Evolutionary conservation across 2,888 invertebrate species (phyloP).

Genomic region (Tiliacea aurago): DNA sequence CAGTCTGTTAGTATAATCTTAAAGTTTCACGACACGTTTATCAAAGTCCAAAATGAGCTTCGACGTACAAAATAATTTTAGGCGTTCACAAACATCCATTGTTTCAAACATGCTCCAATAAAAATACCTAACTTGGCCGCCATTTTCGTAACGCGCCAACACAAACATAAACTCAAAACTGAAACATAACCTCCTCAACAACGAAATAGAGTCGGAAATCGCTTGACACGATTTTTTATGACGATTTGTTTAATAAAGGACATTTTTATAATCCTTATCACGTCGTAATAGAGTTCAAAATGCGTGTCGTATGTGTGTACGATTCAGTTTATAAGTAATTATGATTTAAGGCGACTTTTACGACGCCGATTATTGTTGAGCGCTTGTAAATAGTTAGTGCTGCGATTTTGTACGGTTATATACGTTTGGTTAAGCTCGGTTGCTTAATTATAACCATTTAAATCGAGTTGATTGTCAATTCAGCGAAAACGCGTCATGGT

Average conservation of each 20-base stretch:
- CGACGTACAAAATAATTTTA: conserved; percentile 66
- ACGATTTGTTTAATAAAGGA: conserved; percentile 65
- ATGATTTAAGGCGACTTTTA: conserved; percentile 75
- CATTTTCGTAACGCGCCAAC: conserved; percentile 74
- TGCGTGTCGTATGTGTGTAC: conserved; percentile 62
- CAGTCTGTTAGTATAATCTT: conserved; percentile 48
- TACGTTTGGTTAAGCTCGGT: conserved; percentile 63
- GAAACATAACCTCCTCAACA: conserved; percentile 53
- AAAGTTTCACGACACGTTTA: conserved; percentile 57
- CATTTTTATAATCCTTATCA: conserved; percentile 68
- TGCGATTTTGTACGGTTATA: conserved; percentile 69
- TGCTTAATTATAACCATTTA: conserved; percentile 67
- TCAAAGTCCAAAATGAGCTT: conserved; percentile 63
- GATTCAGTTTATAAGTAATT: conserved; percentile 71
- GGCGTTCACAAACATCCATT: conserved; percentile 72
- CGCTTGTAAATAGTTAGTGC: conserved; percentile 69
- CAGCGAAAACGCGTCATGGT: conserved; percentile 60
- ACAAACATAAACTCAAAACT: conserved; percentile 65
- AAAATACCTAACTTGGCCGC: conserved; percentile 74
- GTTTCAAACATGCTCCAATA: conserved; percentile 76
- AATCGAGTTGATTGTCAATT: conserved; percentile 66
- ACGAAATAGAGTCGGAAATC: conserved; percentile 61
- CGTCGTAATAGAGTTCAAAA: conserved; percentile 65
- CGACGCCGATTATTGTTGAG: conserved; percentile 71
- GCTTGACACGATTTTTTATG: conserved; percentile 56